phyloP scores from a whole-genome alignment of 2,113 vertebrate genomes.

The Oplegnathus fasciatus region DNA sequence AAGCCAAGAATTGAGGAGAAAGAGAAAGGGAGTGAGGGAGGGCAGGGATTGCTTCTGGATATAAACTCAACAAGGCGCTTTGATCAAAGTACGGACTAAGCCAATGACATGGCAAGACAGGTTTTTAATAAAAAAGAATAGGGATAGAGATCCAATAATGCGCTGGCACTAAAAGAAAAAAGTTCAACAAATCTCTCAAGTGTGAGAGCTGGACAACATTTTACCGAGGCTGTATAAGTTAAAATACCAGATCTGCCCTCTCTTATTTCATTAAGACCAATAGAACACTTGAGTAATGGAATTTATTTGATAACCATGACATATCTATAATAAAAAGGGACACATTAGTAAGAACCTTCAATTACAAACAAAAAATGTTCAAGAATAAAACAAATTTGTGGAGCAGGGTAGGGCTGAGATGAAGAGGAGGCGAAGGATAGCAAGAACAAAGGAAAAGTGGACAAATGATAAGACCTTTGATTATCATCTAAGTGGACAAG shows the following conservation, averaged over 20 bases:
- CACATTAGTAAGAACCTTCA: not conserved
- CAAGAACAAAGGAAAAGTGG: not conserved
- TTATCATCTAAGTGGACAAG: not conserved
- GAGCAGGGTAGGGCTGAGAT: not conserved
- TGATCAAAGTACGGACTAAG: constrained; percentile 24
- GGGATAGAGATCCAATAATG: constrained; percentile 37
- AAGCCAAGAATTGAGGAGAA: not conserved
- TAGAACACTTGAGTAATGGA: not conserved
- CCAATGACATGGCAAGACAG: constrained; percentile 18
- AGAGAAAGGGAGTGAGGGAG: constrained; percentile 4
- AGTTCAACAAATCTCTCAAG: constrained; percentile 34
- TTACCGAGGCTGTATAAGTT: not conserved
- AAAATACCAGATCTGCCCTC: constrained; percentile 13
- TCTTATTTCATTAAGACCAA: constrained; percentile 22
- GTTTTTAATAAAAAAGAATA: constrained; percentile 28
- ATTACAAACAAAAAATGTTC: constrained; percentile 3
- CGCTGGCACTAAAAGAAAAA: constrained; percentile 1
- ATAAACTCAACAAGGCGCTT: constrained; percentile 1
- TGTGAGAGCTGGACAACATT: constrained; percentile 10
- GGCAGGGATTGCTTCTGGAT: constrained; percentile 15
- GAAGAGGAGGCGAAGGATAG: not conserved
- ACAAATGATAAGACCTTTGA: not conserved
- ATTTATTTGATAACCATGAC: constrained; percentile 15
- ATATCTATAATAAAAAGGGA: constrained; percentile 23
- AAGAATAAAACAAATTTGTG: constrained; percentile 8